Evolutionary conservation across 2,113 vertebrate species (phyloP).

Genomic region (Porphyrio hochstetteri): DNA sequence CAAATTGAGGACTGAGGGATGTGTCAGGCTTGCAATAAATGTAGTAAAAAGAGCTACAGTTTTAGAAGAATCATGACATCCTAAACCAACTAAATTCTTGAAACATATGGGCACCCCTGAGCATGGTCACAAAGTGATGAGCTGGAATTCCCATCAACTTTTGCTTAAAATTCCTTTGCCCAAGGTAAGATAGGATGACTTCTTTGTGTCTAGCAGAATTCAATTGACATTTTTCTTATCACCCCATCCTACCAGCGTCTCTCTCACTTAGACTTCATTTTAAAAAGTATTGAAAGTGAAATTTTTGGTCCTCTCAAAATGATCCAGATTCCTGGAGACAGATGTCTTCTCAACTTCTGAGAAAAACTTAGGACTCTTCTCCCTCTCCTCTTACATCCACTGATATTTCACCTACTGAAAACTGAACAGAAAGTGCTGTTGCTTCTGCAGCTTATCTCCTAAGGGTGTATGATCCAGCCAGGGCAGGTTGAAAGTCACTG

Average conservation of each 20-base stretch:
- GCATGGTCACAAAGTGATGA: neutral
- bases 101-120: neutral
- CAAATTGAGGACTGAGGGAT: neutral
- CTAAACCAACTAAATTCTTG: neutral
- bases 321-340: neutral
- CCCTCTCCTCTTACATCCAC: neutral
- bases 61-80: neutral
- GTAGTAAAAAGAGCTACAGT: neutral
- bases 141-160: neutral
- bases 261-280: neutral
- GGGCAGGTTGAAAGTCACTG: neutral
- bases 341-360: neutral
- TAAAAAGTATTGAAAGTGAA: neutral
- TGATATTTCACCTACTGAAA: neutral
- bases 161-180: neutral
- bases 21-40: neutral
- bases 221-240: neutral
- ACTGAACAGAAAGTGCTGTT: neutral
- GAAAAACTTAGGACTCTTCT: neutral
- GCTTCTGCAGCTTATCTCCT: neutral
- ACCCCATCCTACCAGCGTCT: rapidly evolving
- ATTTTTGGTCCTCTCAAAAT: neutral
- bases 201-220: neutral
- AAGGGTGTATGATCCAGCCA: neutral
- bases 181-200: neutral